Conservation (phyloP, 2,888 invertebrate species). For the Andrena haemorrhoa region DNA sequence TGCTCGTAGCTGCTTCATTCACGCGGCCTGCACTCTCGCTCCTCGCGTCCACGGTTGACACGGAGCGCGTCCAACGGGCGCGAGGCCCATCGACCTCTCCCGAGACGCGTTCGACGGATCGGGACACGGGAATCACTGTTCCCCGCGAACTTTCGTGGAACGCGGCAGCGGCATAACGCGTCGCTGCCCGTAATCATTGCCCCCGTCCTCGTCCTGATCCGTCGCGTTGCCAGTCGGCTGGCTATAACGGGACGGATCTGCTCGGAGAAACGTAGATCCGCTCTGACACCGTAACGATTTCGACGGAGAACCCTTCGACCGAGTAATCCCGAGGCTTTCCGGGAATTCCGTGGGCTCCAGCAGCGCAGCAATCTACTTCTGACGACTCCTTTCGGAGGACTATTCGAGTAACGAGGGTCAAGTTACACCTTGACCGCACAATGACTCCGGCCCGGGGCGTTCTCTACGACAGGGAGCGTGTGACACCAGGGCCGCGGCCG, state of each 20-base stretch:
- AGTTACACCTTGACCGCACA: conserved; percentile 61
- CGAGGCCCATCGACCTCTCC: neutral
- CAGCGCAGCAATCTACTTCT: conserved; percentile 52
- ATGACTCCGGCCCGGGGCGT: conserved; percentile 40
- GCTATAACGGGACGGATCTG: conserved; percentile 40
- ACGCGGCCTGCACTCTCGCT: conserved; percentile 57
- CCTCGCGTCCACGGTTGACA: neutral
- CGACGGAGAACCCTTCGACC: conserved; percentile 6
- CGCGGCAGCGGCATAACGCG: conserved; percentile 15
- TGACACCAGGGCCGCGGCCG: conserved; percentile 53
- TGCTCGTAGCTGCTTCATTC: conserved; percentile 69
- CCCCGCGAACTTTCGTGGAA: conserved; percentile 6
- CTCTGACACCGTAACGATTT: conserved; percentile 35
- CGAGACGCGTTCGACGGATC: neutral
- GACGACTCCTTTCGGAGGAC: conserved; percentile 50
- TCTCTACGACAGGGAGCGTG: conserved; percentile 41
- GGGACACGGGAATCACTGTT: too few species aligned
- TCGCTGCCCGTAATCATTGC: conserved; percentile 20
- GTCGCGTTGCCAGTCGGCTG: neutral
- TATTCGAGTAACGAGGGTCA: conserved; percentile 65
- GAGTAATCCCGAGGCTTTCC: conserved; percentile 30
- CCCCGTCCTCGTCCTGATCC: neutral
- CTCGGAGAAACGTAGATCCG: conserved; percentile 20
- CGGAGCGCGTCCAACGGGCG: neutral
- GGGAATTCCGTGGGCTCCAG: conserved; percentile 32